These are phyloP conservation scores for Cartodere bifasciata DNA, from an alignment of 2,888 invertebrate genomes.

Conservation along the genomic window DNA sequence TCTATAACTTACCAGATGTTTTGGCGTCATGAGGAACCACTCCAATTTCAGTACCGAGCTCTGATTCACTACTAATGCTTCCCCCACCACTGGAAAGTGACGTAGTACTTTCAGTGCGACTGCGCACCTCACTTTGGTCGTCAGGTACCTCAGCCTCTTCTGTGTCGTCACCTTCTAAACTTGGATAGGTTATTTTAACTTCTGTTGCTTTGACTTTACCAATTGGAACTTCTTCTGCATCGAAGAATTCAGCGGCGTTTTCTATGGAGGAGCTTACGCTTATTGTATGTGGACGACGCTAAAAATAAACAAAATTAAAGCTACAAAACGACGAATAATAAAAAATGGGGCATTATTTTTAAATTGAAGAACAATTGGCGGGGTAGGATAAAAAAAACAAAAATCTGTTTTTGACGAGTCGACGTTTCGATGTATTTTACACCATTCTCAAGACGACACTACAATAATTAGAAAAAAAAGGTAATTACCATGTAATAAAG, in stretches of 20 bases:
- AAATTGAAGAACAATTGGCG: too few species aligned
- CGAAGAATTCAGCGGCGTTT: conserved; percentile 68
- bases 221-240: conserved; percentile 52
- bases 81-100: conserved; percentile 54
- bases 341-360: too few species aligned
- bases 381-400: too few species aligned
- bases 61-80: conserved; percentile 45
- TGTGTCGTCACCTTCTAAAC: conserved; percentile 21
- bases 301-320: conserved; percentile 17
- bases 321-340: too few species aligned
- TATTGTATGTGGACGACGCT: conserved; percentile 45
- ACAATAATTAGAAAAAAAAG: too few species aligned
- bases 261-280: conserved; percentile 68
- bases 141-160: conserved; percentile 30
- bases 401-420: too few species aligned
- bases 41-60: conserved; percentile 43
- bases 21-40: too few species aligned
- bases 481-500: too few species aligned
- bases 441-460: too few species aligned
- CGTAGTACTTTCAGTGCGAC: conserved; percentile 52
- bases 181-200: not conserved
- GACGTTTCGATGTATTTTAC: too few species aligned
- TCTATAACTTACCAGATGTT: too few species aligned
- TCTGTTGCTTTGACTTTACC: conserved; percentile 15
- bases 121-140: conserved; percentile 30